A percentile compares a stretch with the other conserved stretches of the same genome.
These are phyloP conservation scores for Tiphia femorata DNA, from an alignment of 2,888 invertebrate species.

Conservation along the genomic window DNA sequence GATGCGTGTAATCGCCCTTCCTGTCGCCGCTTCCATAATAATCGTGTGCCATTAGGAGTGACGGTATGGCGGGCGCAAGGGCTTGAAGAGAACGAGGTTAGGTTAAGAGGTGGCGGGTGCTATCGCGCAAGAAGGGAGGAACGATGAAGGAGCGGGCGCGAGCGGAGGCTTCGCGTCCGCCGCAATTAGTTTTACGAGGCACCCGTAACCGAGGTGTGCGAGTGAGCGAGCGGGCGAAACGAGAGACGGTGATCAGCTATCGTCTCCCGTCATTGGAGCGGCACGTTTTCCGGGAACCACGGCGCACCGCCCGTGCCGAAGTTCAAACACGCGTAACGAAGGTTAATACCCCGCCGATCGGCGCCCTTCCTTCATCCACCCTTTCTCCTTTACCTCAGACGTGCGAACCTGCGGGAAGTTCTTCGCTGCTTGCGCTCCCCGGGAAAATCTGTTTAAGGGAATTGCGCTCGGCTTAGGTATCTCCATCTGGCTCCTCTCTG, in stretches of 20 bases:
- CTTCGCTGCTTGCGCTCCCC: background rate
- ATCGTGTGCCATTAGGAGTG: slow-evolving; percentile 30
- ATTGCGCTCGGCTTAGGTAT: background rate
- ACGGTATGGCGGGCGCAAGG: slow-evolving; percentile 7
- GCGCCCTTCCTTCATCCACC: background rate
- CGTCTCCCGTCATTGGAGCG: background rate
- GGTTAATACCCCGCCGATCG: slow-evolving; percentile 27
- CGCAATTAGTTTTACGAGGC: slow-evolving; percentile 56
- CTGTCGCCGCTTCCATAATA: slow-evolving; percentile 33
- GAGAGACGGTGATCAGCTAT: slow-evolving; percentile 30
- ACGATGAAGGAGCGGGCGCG: slow-evolving; percentile 5
- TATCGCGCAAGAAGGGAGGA: background rate
- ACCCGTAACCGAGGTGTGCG: slow-evolving; percentile 17
- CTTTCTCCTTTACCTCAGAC: background rate
- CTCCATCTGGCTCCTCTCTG: background rate
- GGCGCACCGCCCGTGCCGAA: slow-evolving; percentile 8
- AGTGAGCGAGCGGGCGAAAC: background rate
- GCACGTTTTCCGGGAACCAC: background rate
- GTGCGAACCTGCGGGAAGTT: background rate
- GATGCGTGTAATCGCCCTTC: slow-evolving; percentile 30
- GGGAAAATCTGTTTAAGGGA: slow-evolving; percentile 22
- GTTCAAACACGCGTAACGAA: slow-evolving; percentile 40
- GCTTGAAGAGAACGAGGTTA: background rate
- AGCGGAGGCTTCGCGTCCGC: slow-evolving; percentile 21
- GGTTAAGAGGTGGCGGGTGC: background rate